These are phyloP conservation scores for Rousettus leschenaultii DNA, from an alignment of 2,113 vertebrate species.

Conservation along the genomic window DNA sequence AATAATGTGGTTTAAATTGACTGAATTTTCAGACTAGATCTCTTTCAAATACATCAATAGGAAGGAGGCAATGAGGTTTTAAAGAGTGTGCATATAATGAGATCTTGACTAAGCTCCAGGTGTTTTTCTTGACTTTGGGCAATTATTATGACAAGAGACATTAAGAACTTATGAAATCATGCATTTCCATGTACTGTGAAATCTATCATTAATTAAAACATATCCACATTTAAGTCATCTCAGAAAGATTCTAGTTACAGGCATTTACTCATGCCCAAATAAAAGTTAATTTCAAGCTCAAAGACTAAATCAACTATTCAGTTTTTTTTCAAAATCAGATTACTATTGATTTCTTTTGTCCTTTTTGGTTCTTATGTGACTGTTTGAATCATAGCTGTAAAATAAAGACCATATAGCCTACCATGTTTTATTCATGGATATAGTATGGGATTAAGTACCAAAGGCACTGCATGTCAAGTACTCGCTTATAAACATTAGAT, in stretches of 20 bases:
- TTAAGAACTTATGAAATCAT: not conserved
- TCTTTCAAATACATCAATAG: not conserved
- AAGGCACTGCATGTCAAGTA: not conserved
- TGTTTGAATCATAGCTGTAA: not conserved
- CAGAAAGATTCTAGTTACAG: not conserved
- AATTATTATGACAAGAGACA: not conserved
- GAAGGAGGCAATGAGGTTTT: not conserved
- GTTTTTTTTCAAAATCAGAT: not conserved
- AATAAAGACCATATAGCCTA: not conserved
- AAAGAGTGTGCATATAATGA: not conserved
- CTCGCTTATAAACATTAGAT: not conserved
- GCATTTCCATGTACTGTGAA: not conserved
- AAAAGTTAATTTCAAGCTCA: not conserved
- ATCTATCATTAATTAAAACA: not conserved
- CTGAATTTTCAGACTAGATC: not conserved
- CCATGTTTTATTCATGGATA: not conserved
- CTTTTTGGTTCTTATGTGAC: not conserved
- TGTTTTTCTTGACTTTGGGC: not conserved
- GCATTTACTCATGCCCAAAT: not conserved
- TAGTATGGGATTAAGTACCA: rapidly evolving
- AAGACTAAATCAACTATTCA: not conserved
- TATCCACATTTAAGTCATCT: not conserved
- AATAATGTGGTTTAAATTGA: not conserved
- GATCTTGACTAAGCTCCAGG: not conserved
- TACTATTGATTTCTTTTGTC: not conserved